Evolutionary conservation across 2,888 invertebrate genomes (phyloP).

Genomic region (Latheticus oryzae): DNA sequence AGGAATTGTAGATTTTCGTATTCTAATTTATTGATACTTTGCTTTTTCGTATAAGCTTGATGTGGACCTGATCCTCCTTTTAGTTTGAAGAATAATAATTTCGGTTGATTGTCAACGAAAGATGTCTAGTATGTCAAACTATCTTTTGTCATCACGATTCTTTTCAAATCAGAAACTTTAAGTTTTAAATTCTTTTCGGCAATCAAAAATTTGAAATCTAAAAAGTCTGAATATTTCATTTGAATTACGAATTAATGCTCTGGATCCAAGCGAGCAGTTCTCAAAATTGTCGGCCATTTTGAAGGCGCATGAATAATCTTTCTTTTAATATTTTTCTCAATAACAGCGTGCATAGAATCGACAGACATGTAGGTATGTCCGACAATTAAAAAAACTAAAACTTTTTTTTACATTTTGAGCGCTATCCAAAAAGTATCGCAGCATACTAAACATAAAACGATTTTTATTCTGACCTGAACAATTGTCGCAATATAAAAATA

Average conservation of each 20-base stretch:
- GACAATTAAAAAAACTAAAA: conserved; percentile 37
- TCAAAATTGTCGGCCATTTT: conserved; percentile 52
- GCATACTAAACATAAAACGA: conserved; percentile 34
- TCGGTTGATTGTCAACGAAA: no score
- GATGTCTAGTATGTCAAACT: no score
- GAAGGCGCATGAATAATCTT: conserved; percentile 54
- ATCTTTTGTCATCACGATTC: no score
- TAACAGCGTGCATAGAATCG: conserved; percentile 54
- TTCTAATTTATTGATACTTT: background rate
- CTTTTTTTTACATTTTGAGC: background rate
- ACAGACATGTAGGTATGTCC: conserved; percentile 59
- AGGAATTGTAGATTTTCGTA: background rate
- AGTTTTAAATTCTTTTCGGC: background rate
- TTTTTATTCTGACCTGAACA: conserved; percentile 48
- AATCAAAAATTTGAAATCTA: conserved; percentile 14
- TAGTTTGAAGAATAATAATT: background rate
- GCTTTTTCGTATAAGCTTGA: conserved; percentile 1
- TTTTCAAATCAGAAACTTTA: background rate
- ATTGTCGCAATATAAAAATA: conserved; percentile 40
- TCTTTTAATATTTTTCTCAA: conserved; percentile 49
- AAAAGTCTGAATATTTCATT: conserved; percentile 31
- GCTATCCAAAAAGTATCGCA: conserved; percentile 42
- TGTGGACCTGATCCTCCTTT: no score
- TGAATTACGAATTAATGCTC: conserved; percentile 40
- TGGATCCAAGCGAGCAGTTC: conserved; percentile 40